These are phyloP conservation scores for Orthosia cruda DNA, from an alignment of 2,888 invertebrate genomes.

Conservation along the genomic window DNA sequence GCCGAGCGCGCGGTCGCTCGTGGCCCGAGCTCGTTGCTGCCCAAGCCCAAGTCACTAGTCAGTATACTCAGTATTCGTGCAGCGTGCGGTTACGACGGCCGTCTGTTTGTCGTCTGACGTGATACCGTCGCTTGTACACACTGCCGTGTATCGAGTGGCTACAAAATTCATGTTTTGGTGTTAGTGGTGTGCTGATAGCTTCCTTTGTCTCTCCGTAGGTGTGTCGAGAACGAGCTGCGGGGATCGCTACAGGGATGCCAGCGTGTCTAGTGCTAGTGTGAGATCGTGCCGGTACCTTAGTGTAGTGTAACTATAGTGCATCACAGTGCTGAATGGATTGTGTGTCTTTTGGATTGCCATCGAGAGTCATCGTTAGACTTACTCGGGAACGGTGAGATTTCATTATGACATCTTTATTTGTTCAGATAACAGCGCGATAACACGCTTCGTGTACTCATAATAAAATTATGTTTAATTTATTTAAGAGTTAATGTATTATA, in stretches of 20 bases:
- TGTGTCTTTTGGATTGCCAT: conserved; percentile 90
- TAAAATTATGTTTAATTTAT: conserved; percentile 52
- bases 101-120: conserved; percentile 62
- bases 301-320: conserved; percentile 90
- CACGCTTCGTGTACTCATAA: conserved; percentile 28
- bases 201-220: conserved; percentile 88
- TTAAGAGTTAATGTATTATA: conserved; percentile 45
- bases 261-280: conserved; percentile 90
- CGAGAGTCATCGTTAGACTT: conserved; percentile 88
- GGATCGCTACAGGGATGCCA: conserved; percentile 84
- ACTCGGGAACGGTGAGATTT: conserved; percentile 88
- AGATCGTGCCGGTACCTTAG: conserved; percentile 85
- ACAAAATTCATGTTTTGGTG: conserved; percentile 81
- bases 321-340: conserved; percentile 90
- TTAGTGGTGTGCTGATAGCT: conserved; percentile 82
- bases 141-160: conserved; percentile 73
- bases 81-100: conserved; percentile 75
- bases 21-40: conserved; percentile 41
- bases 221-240: conserved; percentile 74
- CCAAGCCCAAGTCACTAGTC: conserved; percentile 14
- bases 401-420: conserved; percentile 62
- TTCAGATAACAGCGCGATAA: conserved; percentile 54
- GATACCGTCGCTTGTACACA: conserved; percentile 61
- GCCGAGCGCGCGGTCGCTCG: conserved; percentile 58
- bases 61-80: conserved; percentile 82